Evolutionary conservation across 92 coral and sea anemone species (phyloP).

Genomic region (Epizoanthus stellaris): DNA sequence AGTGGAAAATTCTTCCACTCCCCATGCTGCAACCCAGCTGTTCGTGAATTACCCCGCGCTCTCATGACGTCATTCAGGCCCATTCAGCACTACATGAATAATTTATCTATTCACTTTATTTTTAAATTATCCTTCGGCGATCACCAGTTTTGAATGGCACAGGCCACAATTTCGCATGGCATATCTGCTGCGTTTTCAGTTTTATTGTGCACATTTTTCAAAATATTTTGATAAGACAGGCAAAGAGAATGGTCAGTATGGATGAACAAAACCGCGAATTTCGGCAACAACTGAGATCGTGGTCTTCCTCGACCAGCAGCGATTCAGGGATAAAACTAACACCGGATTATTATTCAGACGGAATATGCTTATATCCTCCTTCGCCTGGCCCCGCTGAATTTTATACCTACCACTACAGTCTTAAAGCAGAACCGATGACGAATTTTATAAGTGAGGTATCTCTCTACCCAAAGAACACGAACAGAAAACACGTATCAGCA

Average conservation of each 20-base stretch:
- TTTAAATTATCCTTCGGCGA: constrained; percentile 4
- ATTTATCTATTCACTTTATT: constrained; percentile 8
- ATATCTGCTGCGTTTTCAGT: background rate
- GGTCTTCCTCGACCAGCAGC: constrained; percentile 40
- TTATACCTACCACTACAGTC: constrained; percentile 70
- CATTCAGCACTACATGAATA: constrained; percentile 1
- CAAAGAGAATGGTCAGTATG: background rate
- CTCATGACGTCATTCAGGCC: constrained; percentile 20
- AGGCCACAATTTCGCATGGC: background rate
- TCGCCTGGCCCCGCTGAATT: constrained; percentile 63
- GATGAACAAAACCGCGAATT: constrained; percentile 20
- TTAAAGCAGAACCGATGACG: constrained; percentile 51
- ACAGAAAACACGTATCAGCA: constrained; percentile 69
- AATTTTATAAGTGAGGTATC: constrained; percentile 62
- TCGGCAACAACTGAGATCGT: constrained; percentile 16
- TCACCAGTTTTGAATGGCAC: background rate
- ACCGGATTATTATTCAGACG: constrained; percentile 65
- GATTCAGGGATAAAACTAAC: constrained; percentile 42
- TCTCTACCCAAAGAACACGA: constrained; percentile 69
- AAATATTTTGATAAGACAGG: constrained; percentile 32
- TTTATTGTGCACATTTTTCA: background rate
- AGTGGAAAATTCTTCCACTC: too few relatives aligned
- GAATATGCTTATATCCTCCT: constrained; percentile 45
- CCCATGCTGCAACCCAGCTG: too few relatives aligned
- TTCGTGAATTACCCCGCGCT: background rate